A percentile compares a stretch with the other conserved stretches of the same genome.
phyloP scores from a whole-genome alignment of 2,797 vertebrate genomes.

The Siniperca scherzeri region DNA sequence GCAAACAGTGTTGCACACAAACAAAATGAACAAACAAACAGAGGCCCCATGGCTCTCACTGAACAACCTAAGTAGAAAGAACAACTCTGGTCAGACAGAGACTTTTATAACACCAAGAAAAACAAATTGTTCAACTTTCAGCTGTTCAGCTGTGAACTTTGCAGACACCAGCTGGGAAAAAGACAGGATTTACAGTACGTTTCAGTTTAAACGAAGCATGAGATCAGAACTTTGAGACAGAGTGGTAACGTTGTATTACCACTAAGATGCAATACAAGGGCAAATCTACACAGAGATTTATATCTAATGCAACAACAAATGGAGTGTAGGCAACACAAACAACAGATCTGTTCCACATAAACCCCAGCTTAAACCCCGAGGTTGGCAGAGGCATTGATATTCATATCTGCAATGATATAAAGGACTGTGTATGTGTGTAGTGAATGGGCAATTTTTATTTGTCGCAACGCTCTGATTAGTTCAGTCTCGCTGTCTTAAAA shows the following conservation, averaged over 20 bases:
- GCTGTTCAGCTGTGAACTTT: conserved; percentile 20
- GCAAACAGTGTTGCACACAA: conserved; percentile 31
- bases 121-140: conserved; percentile 21
- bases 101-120: conserved; percentile 4
- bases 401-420: conserved; percentile 46
- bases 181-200: conserved; percentile 20
- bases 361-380: conserved; percentile 39
- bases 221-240: conserved; percentile 43
- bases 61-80: background rate
- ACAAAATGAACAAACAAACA: conserved; percentile 32
- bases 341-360: conserved; percentile 53
- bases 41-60: conserved; percentile 7
- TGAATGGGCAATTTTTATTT: conserved; percentile 48
- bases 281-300: conserved; percentile 54
- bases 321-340: conserved; percentile 53
- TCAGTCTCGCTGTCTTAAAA: conserved; percentile 45
- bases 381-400: conserved; percentile 58
- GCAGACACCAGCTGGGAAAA: conserved; percentile 16
- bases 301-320: conserved; percentile 64
- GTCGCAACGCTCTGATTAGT: conserved; percentile 48
- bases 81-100: conserved; percentile 10
- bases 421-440: conserved; percentile 25
- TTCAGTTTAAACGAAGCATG: conserved; percentile 48
- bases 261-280: conserved; percentile 46
- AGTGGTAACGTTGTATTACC: conserved; percentile 27